Percentiles rank a stretch among this genome's conserved stretches.
Evolutionary conservation across 2,797 vertebrate species (phyloP).

Genomic region (Staurois parvus): DNA sequence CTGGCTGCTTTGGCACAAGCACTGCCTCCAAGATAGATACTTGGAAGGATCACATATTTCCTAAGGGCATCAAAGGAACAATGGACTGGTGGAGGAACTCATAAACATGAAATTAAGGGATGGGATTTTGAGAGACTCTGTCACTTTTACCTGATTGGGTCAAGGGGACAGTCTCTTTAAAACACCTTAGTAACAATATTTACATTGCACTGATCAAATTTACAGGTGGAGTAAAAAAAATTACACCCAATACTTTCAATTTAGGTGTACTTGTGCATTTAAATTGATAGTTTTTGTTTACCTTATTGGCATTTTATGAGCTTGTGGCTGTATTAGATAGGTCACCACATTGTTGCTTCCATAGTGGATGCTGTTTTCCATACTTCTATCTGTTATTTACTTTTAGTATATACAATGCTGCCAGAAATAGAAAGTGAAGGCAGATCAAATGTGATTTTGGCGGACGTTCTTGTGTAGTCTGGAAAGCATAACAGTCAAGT

Average conservation of each 20-base stretch:
- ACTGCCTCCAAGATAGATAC: too few relatives aligned
- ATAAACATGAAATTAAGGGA: too few relatives aligned
- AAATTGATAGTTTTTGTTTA: not conserved
- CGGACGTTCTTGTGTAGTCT: constrained; percentile 26
- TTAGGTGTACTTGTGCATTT: not conserved
- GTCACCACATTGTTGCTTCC: not conserved
- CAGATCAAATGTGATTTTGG: constrained; percentile 48
- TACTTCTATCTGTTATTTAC: not conserved
- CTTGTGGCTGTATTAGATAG: not conserved
- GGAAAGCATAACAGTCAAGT: constrained; percentile 48
- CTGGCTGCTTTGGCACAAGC: too few relatives aligned
- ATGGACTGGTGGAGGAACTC: not conserved
- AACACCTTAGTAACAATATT: too few relatives aligned
- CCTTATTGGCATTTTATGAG: not conserved
- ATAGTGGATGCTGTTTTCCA: not conserved
- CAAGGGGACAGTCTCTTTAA: too few relatives aligned
- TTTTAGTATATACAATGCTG: constrained; percentile 6
- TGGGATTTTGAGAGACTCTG: too few relatives aligned
- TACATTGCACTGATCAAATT: too few relatives aligned
- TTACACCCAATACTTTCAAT: too few relatives aligned
- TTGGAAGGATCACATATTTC: too few relatives aligned
- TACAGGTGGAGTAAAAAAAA: too few relatives aligned
- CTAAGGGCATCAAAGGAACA: not conserved
- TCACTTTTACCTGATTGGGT: too few relatives aligned
- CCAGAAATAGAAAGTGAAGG: constrained; percentile 16